A percentile compares a stretch with the other conserved stretches of the same genome.
Evolutionary conservation across 1,140 invertebrate species (phyloP).

Genomic region (Brachionus calyciflorus): DNA sequence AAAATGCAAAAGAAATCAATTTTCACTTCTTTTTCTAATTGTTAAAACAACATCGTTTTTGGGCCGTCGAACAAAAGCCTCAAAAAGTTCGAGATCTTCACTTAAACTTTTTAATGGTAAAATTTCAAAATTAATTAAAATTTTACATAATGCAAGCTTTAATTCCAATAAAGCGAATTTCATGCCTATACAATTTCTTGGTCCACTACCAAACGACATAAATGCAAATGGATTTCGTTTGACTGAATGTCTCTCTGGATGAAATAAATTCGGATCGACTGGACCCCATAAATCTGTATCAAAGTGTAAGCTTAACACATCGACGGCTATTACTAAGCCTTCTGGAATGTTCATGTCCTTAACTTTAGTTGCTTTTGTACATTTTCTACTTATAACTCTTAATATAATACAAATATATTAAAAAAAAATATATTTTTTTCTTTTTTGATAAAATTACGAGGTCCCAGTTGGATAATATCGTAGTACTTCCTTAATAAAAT

Average conservation of each 20-base stretch:
- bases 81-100: constrained; percentile 45
- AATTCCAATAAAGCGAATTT: constrained; percentile 69
- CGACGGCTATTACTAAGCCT: constrained; percentile 54
- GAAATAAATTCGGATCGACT: constrained; percentile 51
- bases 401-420: constrained; percentile 7
- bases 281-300: constrained; percentile 55
- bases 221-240: constrained; percentile 53
- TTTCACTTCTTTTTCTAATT: constrained; percentile 10
- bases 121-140: constrained; percentile 53
- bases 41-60: constrained; percentile 41
- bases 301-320: constrained; percentile 57
- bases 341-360: constrained; percentile 53
- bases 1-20: not conserved
- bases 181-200: constrained; percentile 65
- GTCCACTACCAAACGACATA: constrained; percentile 64
- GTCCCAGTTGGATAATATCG: constrained; percentile 6
- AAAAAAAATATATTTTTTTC: constrained; percentile 44
- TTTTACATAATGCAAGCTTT: constrained; percentile 65
- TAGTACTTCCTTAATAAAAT: constrained; percentile 13
- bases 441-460: constrained; percentile 48
- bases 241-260: constrained; percentile 54
- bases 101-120: constrained; percentile 44
- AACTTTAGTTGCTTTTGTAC: constrained; percentile 52
- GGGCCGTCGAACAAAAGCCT: constrained; percentile 37
- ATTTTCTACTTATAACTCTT: constrained; percentile 52